A percentile compares a stretch with the other conserved stretches of the same genome.
Conservation (phyloP, 2,113 vertebrate genomes). For the Tachycineta bicolor region DNA sequence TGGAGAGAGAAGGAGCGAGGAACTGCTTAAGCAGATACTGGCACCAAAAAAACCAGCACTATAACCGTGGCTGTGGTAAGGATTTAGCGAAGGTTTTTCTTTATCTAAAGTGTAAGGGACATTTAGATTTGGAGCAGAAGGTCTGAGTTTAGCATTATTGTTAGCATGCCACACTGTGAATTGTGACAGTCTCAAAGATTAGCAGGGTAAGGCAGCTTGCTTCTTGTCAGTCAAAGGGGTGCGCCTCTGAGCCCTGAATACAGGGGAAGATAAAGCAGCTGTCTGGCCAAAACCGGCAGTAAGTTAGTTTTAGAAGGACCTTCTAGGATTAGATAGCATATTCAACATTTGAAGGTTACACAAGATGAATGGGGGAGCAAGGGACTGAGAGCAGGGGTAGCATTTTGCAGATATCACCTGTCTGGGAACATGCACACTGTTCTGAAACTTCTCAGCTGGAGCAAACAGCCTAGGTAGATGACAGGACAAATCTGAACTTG, state of each 20-base stretch:
- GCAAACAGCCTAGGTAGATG: background rate
- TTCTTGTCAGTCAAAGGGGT: background rate
- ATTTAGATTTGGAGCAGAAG: background rate
- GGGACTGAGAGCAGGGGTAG: background rate
- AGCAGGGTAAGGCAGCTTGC: background rate
- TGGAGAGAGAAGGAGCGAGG: background rate
- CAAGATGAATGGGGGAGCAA: background rate
- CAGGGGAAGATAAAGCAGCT: background rate
- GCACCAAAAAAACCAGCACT: background rate
- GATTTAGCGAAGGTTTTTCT: background rate
- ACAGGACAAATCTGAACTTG: background rate
- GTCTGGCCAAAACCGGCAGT: background rate
- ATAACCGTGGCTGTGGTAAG: background rate
- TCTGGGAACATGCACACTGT: background rate
- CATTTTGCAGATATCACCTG: background rate
- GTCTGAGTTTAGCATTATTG: background rate
- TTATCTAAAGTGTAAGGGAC: background rate
- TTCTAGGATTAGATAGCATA: background rate
- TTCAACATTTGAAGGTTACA: background rate
- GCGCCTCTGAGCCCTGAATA: background rate
- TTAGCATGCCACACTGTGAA: background rate
- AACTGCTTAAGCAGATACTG: background rate
- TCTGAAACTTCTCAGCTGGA: background rate
- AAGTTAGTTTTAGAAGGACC: background rate
- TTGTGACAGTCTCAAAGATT: slow-evolving; percentile 16